phyloP scores from a whole-genome alignment of 2,888 invertebrate genomes.

The Mimumesa dahlbomi region DNA sequence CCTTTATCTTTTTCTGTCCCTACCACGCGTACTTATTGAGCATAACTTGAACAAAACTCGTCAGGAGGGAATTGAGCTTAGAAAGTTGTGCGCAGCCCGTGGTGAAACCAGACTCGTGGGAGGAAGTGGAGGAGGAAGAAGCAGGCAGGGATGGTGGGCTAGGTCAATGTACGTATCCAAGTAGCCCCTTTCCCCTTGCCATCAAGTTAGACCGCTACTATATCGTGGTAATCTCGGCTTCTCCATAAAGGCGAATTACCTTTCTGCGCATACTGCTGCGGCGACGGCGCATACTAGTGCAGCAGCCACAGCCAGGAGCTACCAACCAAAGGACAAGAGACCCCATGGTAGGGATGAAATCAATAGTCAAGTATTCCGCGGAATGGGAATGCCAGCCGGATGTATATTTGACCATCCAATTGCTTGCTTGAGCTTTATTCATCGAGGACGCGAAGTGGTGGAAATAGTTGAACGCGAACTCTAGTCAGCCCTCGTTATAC shows the following conservation, averaged over 20 bases:
- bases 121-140: constrained; percentile 42
- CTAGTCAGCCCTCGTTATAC: no score
- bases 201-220: constrained; percentile 59
- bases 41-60: constrained; percentile 66
- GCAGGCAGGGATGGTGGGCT: constrained; percentile 56
- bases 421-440: constrained; percentile 52
- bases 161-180: constrained; percentile 57
- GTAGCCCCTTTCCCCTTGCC: constrained; percentile 39
- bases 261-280: constrained; percentile 55
- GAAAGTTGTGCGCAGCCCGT: constrained; percentile 74
- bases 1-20: constrained; percentile 39
- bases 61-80: constrained; percentile 67
- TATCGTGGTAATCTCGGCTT: constrained; percentile 59
- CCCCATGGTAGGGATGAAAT: constrained; percentile 54
- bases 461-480: constrained; percentile 18
- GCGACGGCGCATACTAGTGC: constrained; percentile 50
- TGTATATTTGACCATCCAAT: constrained; percentile 53
- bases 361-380: constrained; percentile 67
- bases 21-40: constrained; percentile 21
- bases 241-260: constrained; percentile 55
- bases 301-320: no score
- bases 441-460: not conserved
- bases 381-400: constrained; percentile 55
- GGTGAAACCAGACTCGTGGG: constrained; percentile 61
- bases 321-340: constrained; percentile 51